These are phyloP conservation scores for Orchestia grillus DNA, from an alignment of 1,140 invertebrate genomes.

Conservation along the genomic window DNA sequence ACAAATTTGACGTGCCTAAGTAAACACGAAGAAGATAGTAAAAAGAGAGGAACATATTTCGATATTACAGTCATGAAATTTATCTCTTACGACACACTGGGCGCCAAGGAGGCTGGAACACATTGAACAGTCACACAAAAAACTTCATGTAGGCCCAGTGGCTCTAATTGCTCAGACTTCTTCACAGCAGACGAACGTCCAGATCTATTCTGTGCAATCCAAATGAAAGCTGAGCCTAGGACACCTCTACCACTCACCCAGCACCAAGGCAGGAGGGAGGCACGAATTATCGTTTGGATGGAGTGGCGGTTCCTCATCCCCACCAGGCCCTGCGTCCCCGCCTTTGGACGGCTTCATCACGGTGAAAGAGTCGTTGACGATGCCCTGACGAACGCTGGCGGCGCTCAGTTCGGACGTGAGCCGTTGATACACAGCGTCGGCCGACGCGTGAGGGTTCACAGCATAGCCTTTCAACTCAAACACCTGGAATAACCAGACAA, in stretches of 20 bases:
- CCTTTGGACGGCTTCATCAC: background rate
- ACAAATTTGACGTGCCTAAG: too few species aligned
- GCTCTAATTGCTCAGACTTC: too few species aligned
- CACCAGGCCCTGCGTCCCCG: background rate
- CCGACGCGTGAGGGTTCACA: constrained; percentile 60
- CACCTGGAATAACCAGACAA: constrained; percentile 40
- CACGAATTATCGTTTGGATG: constrained; percentile 64
- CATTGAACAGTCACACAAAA: too few species aligned
- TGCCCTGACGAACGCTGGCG: constrained; percentile 14
- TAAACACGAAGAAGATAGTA: too few species aligned
- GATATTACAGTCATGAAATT: too few species aligned
- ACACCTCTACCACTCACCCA: constrained; percentile 49
- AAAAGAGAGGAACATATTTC: too few species aligned
- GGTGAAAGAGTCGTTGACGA: background rate
- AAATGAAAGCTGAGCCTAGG: background rate
- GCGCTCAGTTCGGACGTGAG: constrained; percentile 59
- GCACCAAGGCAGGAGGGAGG: constrained; percentile 62
- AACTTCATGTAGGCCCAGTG: too few species aligned
- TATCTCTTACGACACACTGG: too few species aligned
- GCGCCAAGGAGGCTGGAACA: too few species aligned
- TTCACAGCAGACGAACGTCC: too few species aligned
- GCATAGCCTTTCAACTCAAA: constrained; percentile 59
- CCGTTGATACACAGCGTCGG: constrained; percentile 57
- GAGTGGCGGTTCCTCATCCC: constrained; percentile 51
- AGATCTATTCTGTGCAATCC: too few species aligned